phyloP scores from a whole-genome alignment of 2,888 invertebrate species.

The Andrena praecox region DNA sequence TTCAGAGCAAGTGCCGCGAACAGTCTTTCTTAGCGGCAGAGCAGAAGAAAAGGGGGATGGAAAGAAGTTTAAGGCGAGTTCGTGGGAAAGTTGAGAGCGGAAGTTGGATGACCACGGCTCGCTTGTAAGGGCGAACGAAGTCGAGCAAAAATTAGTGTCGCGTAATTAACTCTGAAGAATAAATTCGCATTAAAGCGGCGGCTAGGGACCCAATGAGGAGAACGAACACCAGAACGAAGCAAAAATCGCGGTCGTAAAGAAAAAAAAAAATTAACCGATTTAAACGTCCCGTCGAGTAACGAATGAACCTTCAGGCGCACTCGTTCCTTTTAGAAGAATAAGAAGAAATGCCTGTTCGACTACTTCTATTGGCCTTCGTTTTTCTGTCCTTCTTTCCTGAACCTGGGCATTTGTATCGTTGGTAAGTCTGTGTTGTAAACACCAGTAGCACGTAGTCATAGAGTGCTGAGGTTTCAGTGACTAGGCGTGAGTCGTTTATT shows the following conservation, averaged over 20 bases:
- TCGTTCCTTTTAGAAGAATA: constrained; percentile 70
- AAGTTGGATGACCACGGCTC: constrained; percentile 61
- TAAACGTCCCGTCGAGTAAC: constrained; percentile 77
- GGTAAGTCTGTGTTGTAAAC: not conserved
- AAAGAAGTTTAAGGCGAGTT: constrained; percentile 49
- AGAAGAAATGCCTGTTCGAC: constrained; percentile 54
- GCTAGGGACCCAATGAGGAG: constrained; percentile 37
- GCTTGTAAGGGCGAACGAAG: constrained; percentile 72
- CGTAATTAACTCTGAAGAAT: constrained; percentile 82
- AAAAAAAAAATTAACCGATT: constrained; percentile 80
- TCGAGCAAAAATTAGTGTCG: constrained; percentile 83
- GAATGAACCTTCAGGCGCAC: constrained; percentile 80
- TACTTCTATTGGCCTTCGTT: constrained; percentile 10
- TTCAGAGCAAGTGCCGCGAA: constrained; percentile 50
- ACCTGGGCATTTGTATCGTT: not conserved
- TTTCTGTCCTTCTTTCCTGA: not conserved
- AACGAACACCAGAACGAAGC: constrained; percentile 60
- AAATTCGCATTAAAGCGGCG: constrained; percentile 81
- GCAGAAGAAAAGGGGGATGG: constrained; percentile 26
- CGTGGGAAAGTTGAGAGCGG: constrained; percentile 50
- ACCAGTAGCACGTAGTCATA: too few relatives aligned
- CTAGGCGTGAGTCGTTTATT: too few relatives aligned
- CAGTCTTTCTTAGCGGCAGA: constrained; percentile 24
- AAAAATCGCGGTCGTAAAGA: constrained; percentile 79
- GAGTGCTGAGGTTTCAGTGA: too few relatives aligned